These are phyloP conservation scores for Stichodactyla helianthus DNA, from an alignment of 64 coral and sea anemone genomes.

Conservation along the genomic window DNA sequence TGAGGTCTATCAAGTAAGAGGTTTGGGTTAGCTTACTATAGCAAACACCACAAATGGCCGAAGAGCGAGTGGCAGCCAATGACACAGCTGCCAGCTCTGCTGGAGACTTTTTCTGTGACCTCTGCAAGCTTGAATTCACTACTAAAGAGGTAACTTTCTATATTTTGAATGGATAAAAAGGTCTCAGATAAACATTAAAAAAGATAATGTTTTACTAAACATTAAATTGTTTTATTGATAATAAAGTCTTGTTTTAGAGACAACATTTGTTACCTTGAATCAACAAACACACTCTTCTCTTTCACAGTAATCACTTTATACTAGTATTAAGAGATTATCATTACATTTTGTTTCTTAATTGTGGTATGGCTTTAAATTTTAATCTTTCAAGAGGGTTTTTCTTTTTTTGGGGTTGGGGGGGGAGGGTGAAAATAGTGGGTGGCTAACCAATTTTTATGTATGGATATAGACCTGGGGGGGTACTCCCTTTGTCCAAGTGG, in stretches of 20 bases:
- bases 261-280: not conserved
- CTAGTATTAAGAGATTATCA: too few relatives aligned
- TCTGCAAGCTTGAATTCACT: constrained; percentile 54
- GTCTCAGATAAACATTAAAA: not conserved
- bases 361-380: too few relatives aligned
- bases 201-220: too few relatives aligned
- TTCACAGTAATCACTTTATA: not conserved
- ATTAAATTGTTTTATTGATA: not conserved
- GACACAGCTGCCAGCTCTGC: not conserved
- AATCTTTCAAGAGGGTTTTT: too few relatives aligned
- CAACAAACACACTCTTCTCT: not conserved
- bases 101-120: constrained; percentile 36
- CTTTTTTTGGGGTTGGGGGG: too few relatives aligned
- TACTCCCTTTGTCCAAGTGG: too few relatives aligned
- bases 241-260: not conserved
- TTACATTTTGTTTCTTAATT: too few relatives aligned
- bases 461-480: too few relatives aligned
- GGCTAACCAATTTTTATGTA: too few relatives aligned
- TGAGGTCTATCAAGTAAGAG: not conserved
- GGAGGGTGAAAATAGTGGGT: too few relatives aligned
- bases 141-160: constrained; percentile 32
- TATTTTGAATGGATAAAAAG: not conserved
- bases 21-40: not conserved
- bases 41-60: not conserved
- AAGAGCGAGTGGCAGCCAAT: not conserved